Base-by-base conservation (phyloP, 2,888 invertebrate genomes). In the Amphipoea lucens region DNA sequence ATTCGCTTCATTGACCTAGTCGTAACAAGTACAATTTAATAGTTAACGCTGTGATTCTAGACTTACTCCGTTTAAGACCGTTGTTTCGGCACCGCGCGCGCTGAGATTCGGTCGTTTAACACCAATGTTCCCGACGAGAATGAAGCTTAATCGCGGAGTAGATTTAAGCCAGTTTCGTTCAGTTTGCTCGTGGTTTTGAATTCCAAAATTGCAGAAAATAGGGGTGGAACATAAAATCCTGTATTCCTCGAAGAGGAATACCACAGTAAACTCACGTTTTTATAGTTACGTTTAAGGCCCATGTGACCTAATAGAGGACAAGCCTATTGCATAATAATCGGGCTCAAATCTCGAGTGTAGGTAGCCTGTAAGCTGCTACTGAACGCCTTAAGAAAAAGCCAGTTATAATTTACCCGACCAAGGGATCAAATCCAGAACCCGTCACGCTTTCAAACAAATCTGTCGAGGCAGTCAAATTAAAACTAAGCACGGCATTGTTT, bases 31-130 rank as follows among this genome's bases (percentile, higher is more conserved):
- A 78, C 85, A 78, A 72, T 78, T 85, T 78, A 78, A 85, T 82
- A 78, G 82, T 82, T 75, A 78, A 68, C 66, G 63, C 76, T 63
- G 66, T 78, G 81, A 85, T 85, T 81, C 63, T 85, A 75, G 74
- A 84, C 78, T 80, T 74, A 76, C 62, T 79, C 40, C 45, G 74
- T 69, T 79, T 82, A 73, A 84, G 54, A 77, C 72, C 80, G 86
- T 74, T 86, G 86, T 85, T 79, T 79, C 85, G 71, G 51, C 65
- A 54, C 62, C 74, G 71, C 71, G 71, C 74, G 71, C 71, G 71
- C 65, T 72, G 84, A 85, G 71, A 84, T 85, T 81, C 74, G 63
- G 66, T 74, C 85, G 85, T 81, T 84, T 85, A 74, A 84, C 63
- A 86, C 74, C 83, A 74, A 79, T 85, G 83, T 83, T 75, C 51